Evolutionary conservation across 2,113 vertebrate genomes (phyloP).

Genomic region (Mormyrus iriodes): DNA sequence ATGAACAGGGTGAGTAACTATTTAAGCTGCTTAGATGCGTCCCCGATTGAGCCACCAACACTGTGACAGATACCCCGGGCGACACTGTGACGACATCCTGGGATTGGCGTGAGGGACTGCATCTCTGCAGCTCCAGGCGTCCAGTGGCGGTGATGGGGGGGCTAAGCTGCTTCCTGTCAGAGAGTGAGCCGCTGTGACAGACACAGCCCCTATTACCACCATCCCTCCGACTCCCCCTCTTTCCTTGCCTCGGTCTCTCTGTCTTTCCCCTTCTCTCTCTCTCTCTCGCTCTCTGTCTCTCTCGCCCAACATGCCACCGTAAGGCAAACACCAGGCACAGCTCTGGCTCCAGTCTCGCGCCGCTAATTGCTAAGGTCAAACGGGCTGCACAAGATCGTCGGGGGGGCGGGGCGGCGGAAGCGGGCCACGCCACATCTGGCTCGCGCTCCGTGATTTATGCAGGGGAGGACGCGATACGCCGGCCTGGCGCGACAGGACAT

Average conservation of each 20-base stretch:
- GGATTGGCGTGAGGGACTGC: conserved; percentile 38
- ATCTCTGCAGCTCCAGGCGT: conserved; percentile 35
- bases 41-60: conserved; percentile 27
- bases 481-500: not conserved
- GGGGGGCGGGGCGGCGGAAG: conserved; percentile 43
- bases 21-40: conserved; percentile 39
- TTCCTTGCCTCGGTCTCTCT: not conserved
- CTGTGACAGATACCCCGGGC: conserved; percentile 38
- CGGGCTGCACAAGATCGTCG: conserved; percentile 25
- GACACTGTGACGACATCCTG: conserved; percentile 19
- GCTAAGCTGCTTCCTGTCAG: conserved; percentile 34
- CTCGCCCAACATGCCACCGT: not conserved
- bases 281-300: not conserved
- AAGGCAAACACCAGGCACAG: conserved; percentile 12
- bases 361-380: conserved; percentile 42
- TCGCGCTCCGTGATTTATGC: conserved; percentile 21
- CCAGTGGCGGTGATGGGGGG: not conserved
- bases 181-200: conserved; percentile 23
- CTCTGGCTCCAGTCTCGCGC: conserved; percentile 17
- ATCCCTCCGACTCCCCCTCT: not conserved
- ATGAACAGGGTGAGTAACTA: conserved; percentile 35
- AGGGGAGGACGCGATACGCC: not conserved
- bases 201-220: conserved; percentile 19
- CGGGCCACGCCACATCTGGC: conserved; percentile 31
- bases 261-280: conserved; percentile 15